Base-by-base conservation (phyloP, 2,113 vertebrate genomes). In the Nerophis lumbriciformis region DNA sequence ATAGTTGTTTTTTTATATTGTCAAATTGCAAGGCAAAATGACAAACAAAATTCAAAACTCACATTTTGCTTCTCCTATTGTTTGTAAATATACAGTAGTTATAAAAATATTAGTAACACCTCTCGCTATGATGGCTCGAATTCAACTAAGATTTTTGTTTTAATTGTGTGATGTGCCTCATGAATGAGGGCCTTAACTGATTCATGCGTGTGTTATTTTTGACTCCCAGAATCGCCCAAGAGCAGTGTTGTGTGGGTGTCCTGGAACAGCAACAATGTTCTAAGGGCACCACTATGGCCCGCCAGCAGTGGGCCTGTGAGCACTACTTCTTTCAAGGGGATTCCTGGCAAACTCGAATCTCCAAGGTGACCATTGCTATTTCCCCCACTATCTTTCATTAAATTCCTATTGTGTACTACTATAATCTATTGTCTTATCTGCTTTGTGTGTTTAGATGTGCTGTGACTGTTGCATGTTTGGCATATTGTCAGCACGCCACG, bases 381-480 rank as follows among this genome's bases (percentile, higher is more conserved):
- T 49, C 6, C 28, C 10, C 9, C 44, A 3, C 44, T 37, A 1
- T 53, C n/a, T 7, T 7, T n/a, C 5, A 19, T 19, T 50, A 19
- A 44, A n/a, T 10, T 3, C 4, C 6, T 47, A 54, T 28, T 3
- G 28, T 28, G 28, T 28, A 28, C 28, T 4, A 28, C 28, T 28
- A 3, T 4, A 28, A 28, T 28, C 28, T 28, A 53, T 55, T 1
- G 7, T 16, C 11, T 51, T 12, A 14, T 15, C 6, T 9, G 6
- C 48, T 6, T 0, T 45, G n/a, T n/a, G 3, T 61, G 16, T 47
- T 48, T 70, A 98, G 95, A 85, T 72, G 4, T 99, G 96, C 39
- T 99, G 96, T 59, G 88, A 93, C 58, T 99, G 96, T 82, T 99
- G 96, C 65, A 60, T 90, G 73, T 88, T 99, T 66, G 95, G 96